phyloP scores from a whole-genome alignment of 2,888 invertebrate genomes.

The Morinoia aosen region DNA sequence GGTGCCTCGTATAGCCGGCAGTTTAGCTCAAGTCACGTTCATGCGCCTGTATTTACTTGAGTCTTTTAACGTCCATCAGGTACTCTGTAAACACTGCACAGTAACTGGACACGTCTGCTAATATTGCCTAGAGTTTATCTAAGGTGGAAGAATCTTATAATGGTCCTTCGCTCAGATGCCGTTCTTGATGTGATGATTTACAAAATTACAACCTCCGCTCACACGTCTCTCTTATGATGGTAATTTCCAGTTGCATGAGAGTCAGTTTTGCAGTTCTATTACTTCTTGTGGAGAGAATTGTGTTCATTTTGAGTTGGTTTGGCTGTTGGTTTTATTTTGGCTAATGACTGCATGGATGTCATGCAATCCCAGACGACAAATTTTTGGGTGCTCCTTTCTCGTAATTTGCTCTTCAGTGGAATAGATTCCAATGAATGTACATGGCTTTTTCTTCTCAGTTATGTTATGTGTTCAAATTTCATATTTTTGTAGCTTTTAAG shows the following conservation, averaged over 20 bases:
- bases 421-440: too few species aligned
- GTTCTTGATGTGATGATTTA: background rate
- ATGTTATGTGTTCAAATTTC: too few species aligned
- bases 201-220: background rate
- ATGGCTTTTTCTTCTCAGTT: too few species aligned
- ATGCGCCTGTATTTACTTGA: background rate
- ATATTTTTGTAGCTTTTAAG: too few species aligned
- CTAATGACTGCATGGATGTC: too few species aligned
- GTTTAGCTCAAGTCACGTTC: slow-evolving; percentile 18
- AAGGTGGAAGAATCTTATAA: background rate
- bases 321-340: too few species aligned
- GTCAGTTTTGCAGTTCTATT: background rate
- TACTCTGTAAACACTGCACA: background rate
- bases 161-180: background rate
- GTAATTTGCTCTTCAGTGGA: too few species aligned
- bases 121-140: background rate
- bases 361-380: too few species aligned
- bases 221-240: too few species aligned
- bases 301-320: background rate
- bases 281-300: background rate
- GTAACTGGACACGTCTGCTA: slow-evolving; percentile 1
- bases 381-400: too few species aligned
- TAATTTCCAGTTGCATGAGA: background rate
- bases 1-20: background rate
- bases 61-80: slow-evolving; percentile 1